A percentile compares a stretch with the other conserved stretches of the same genome.
These are phyloP conservation scores for Clarias fuscus DNA, from an alignment of 2,797 vertebrate species.

Conservation along the genomic window DNA sequence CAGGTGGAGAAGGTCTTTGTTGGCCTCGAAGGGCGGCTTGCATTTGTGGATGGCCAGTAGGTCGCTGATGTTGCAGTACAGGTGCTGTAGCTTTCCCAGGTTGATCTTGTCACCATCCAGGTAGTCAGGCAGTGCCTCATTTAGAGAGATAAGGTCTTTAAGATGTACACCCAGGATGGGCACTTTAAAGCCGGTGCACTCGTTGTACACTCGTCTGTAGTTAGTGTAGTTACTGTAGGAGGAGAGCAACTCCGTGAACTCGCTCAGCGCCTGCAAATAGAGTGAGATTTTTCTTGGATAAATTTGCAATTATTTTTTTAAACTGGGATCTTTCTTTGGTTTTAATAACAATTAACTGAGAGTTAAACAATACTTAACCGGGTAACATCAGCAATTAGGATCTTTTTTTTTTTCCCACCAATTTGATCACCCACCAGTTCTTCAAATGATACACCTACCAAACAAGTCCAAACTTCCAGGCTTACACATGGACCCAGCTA, in stretches of 20 bases:
- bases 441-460: neutral
- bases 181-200: constrained; percentile 85
- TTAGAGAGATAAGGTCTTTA: constrained; percentile 88
- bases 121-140: constrained; percentile 83
- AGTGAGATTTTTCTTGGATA: neutral
- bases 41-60: constrained; percentile 78
- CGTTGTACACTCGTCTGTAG: constrained; percentile 82
- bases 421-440: neutral
- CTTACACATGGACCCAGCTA: neutral
- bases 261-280: constrained; percentile 78
- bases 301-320: neutral
- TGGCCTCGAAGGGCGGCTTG: constrained; percentile 79
- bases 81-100: constrained; percentile 85
- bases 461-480: neutral
- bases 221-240: constrained; percentile 86
- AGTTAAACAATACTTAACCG: neutral
- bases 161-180: constrained; percentile 89
- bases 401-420: neutral
- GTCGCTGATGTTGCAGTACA: constrained; percentile 86
- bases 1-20: constrained; percentile 87
- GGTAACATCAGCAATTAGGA: neutral
- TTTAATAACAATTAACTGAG: neutral
- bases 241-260: constrained; percentile 87
- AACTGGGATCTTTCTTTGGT: neutral
- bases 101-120: constrained; percentile 85